Base-by-base conservation (phyloP, 2,113 vertebrate species). In the Craseonycteris thonglongyai region DNA sequence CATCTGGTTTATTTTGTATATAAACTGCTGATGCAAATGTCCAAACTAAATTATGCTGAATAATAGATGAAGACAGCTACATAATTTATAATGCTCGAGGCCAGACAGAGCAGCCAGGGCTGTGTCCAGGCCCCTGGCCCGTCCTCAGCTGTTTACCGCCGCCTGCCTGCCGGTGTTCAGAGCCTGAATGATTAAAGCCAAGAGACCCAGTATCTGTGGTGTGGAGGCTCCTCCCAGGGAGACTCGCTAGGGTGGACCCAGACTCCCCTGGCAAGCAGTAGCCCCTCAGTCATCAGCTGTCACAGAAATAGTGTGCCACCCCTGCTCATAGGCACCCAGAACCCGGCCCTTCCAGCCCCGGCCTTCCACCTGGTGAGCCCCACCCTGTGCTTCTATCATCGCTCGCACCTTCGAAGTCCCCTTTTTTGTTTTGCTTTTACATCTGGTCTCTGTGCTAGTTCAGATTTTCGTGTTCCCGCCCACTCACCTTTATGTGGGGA, bases 21-120 rank as follows among this genome's bases (percentile, higher is more conserved):
- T 95, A 98, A 98, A 98, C 96, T 96, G 97, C 97, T 98, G 97
- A 98, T 98, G 97, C 96, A 98, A 98, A 98, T 95, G 96, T 97
- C 96, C 96, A 97, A 98, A 96, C 98, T 98, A 98, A 98, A 98
- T 98, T 98, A 98, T 98, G 95, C 96, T 98, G 97, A 98, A 98
- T 98, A 98, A 98, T 98, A 97, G 96, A 98, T 98, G 98, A 97
- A 97, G 97, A 78, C 96, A 94, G 97, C 96, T 98, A 97, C 97
- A 97, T 98, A 98, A 98, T 98, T 98, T 97, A 98, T 98, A 83
- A 95, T 86, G 80, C 56, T 75, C 91, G 63, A n/a, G 97, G 96
- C 96, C 84, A 96, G 95, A 42, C 58, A 2, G 96, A 95, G 79
- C 93, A 8, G 8, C 3, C 9, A 5, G 26, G 71, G 61, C 56